Evolutionary conservation across 2,797 vertebrate species (phyloP), one percentile per base, ranked within the genome.

Genomic region (Choloepus didactylus): DNA sequence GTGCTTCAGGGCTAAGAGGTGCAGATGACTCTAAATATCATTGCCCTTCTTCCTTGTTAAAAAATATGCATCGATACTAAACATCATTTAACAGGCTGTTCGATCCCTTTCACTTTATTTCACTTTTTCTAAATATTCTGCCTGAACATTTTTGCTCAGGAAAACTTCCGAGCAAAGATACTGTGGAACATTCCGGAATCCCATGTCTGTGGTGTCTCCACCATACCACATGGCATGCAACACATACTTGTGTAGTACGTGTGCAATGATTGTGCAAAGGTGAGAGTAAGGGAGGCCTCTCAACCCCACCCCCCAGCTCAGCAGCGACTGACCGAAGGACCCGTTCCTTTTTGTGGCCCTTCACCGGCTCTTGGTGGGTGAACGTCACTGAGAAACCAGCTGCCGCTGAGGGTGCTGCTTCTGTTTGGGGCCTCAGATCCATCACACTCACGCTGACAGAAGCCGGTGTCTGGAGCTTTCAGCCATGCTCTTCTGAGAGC

Each of bases 191-290:
- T 6, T 8, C 59, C 59, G 10, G 35, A 5, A 25, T 86, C 25
- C 49, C 38, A 0, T 2, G 46, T 16, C 51, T 54, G 51, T 12
- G 15, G 51, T 18, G 51, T 54, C 38, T 7, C 38, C n/a, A 90
- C 31, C 4, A 19, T 11, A 19, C n/a, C 59, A 14, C 1, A 0
- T 1, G 3, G 46, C 38, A 38, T 0, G 0, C 0, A n/a, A 46
- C 31, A 16, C 60, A 27, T 0, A 38, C 64, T 14, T 25, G 27
- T 12, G 1, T 51, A 23, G 49, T 5, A 9, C 15, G 31, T 8
- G 14, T 29, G 38, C 2, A 4, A n/a, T 8, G 16, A 23, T 18
- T 19, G 76, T 46, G 66, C 76, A 49, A 56, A 35, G 23, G 31
- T 27, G 19, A 64, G 31, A 29, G 21, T 14, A 4, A 44, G 31